These are phyloP conservation scores for Gavia stellata DNA, from an alignment of 2,113 vertebrate species.

Conservation along the genomic window DNA sequence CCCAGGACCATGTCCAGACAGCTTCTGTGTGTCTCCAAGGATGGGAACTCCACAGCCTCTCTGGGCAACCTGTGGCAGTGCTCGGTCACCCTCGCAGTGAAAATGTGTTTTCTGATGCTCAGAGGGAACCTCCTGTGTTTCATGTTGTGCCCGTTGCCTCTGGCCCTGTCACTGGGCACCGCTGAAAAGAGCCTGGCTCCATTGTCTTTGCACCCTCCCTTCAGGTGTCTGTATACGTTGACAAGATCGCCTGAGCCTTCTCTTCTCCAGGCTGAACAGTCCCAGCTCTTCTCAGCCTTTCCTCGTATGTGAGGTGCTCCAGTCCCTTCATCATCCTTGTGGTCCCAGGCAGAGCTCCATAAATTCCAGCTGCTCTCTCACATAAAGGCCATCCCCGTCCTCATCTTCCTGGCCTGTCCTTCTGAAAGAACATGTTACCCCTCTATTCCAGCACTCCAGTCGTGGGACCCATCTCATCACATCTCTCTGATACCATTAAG, in stretches of 20 bases:
- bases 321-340: neutral
- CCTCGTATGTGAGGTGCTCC: neutral
- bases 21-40: neutral
- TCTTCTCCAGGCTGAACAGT: neutral
- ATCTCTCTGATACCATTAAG: too few species aligned
- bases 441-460: neutral
- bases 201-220: neutral
- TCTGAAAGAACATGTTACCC: neutral
- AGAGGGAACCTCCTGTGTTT: neutral
- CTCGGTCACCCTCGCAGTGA: neutral
- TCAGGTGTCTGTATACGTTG: neutral
- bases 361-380: neutral
- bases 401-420: neutral
- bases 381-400: neutral
- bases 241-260: neutral
- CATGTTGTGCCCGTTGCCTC: neutral
- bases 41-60: neutral
- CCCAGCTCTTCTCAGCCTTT: neutral
- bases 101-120: neutral
- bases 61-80: too few species aligned
- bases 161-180: neutral
- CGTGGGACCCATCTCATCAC: neutral
- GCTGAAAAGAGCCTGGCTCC: neutral
- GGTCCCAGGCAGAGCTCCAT: neutral
- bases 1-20: rapidly evolving